Base-by-base conservation (phyloP, 1,140 invertebrate species). In the Drosophila repletoides region DNA sequence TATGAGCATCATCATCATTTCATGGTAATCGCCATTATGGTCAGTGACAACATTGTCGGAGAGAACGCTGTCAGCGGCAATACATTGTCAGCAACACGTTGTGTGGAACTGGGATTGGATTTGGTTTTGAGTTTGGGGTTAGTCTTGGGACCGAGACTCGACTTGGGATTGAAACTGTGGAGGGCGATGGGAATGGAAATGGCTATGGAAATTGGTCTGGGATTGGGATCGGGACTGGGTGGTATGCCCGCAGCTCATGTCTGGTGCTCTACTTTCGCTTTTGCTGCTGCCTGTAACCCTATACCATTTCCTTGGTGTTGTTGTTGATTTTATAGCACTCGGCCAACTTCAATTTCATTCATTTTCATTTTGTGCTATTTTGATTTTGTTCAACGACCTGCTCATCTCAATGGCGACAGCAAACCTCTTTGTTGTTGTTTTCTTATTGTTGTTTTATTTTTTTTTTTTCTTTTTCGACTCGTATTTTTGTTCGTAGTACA, bases 361-460 rank as follows among this genome's bases (percentile, higher is more conserved):
- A 60, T 60, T 67, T 69, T 55, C 66, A 65, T 70, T 56, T 34
- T 65, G 59, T 53, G 46, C 56, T 61, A 64, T 69, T 69, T 69
- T 69, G 66, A 65, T 70, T 70, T 70, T 41, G 33, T 29, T 21
- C 64, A 60, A 60, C 48, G 56, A 60, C 63, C 46, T 60, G 51
- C 40, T 64, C 64, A 60, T 61, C 56, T 40, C 64, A 61, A 15
- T 53, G 56, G 26, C 29, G 45, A 51, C 46, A 45, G 49, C 64
- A 33, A 51, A 48, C 26, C 63, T 43, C n/a, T 9, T 26, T 21
- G 1, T 3, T 31, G 1, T 22, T 34, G 14, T 33, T 15, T 51
- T 9, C 5, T n/a, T 2, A 15, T 12, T 19, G 5, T 7, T 9
- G 9, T 5, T 2, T 0, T 9, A 22, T 26, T 17, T 33, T 6